These are phyloP conservation scores for Oryctolagus cuniculus DNA, from an alignment of 2,113 vertebrate species.

Conservation along the genomic window mOryCun1.1 NC_091436.1:81651501-81652000, in stretches of 20 bases:
- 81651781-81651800: neutral
- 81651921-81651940: neutral
- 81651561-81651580: too few relatives aligned
- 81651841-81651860: neutral
- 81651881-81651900: neutral
- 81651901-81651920: neutral
- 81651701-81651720: neutral
- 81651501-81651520: conserved; percentile 29
- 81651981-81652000: neutral
- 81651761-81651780: neutral
- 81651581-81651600: too few relatives aligned
- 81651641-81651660: too few relatives aligned
- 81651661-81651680: too few relatives aligned
- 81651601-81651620: too few relatives aligned
- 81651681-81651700: neutral
- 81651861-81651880: neutral
- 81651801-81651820: neutral
- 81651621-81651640: too few relatives aligned
- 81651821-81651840: neutral
- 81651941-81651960: conserved; percentile 25
- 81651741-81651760: neutral
- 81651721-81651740: neutral
- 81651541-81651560: conserved; percentile 15
- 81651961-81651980: neutral
- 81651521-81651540: neutral